Conservation (phyloP, 2,888 invertebrate species). For the Chouioia cunea region DNA sequence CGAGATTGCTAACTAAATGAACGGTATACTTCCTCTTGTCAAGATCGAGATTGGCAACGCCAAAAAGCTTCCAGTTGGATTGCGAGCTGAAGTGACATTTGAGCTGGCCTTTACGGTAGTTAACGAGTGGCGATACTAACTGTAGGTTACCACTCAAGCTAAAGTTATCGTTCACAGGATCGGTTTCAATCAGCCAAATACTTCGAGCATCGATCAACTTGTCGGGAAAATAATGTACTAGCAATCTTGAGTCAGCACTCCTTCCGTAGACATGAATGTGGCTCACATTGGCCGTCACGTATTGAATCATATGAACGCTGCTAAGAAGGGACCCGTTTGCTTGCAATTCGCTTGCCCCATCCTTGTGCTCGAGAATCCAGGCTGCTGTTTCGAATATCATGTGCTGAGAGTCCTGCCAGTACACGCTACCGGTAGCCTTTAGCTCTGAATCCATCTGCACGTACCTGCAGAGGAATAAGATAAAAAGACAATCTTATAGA, state of each 20-base stretch:
- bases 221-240: conserved; percentile 76
- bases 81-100: conserved; percentile 77
- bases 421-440: conserved; percentile 70
- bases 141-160: conserved; percentile 79
- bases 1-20: conserved; percentile 73
- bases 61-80: conserved; percentile 76
- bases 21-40: conserved; percentile 79
- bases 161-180: conserved; percentile 68
- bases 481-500: too few relatives aligned
- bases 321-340: conserved; percentile 71
- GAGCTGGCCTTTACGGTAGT: conserved; percentile 77
- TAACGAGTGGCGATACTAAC: conserved; percentile 76
- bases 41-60: conserved; percentile 78
- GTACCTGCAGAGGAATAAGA: conserved; percentile 65
- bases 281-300: conserved; percentile 71
- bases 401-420: conserved; percentile 75
- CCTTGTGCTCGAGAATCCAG: conserved; percentile 68
- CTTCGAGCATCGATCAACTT: conserved; percentile 79
- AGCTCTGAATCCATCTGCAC: conserved; percentile 70
- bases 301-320: conserved; percentile 73
- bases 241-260: conserved; percentile 67
- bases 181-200: conserved; percentile 76
- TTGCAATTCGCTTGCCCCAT: conserved; percentile 69
- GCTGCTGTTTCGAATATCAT: conserved; percentile 73
- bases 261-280: conserved; percentile 71